Evolutionary conservation across 2,113 vertebrate genomes (phyloP), one percentile per base, ranked within the genome.

Genomic region (Hydrochoerus hydrochaeris): DNA sequence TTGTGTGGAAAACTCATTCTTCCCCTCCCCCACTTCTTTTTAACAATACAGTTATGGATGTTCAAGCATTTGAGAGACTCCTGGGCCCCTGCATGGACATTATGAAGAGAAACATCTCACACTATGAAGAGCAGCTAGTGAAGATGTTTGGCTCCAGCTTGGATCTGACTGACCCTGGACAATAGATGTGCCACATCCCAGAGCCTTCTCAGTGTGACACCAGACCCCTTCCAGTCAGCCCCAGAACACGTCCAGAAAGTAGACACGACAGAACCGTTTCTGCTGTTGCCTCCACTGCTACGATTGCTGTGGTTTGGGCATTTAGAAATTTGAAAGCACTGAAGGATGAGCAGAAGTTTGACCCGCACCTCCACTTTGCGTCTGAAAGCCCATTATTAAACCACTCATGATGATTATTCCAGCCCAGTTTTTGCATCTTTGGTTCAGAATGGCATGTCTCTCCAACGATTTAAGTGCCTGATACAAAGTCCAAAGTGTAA

Each of bases 31-130:
- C 20, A 20, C n/a, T 73, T 94, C 88, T 98, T 96, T 98, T 96
- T 96, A 67, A 98, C 77, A 87, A 96, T 98, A 84, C 98, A 99
- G 99, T 99, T 97, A 99, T 99, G 99, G 99, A 99, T 98, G 98
- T 99, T 78, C 99, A 99, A 98, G 99, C 99, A 0, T 99, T 99
- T 93, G 99, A 99, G 98, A 99, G 99, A 96, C 99, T 99, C 97
- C 99, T 99, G 98, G 99, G 99, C 95, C 99, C 99, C 97, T 99
- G 99, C 98, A 99, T 99, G 99, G 99, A 99, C 99, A 99, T 99
- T 99, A 99, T 99, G 99, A 99, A 99, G 99, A 99, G 99, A 98
- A 99, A 99, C 98, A 99, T 99, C 98, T 98, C 99, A 62, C 99
- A 99, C 98, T 99, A 99, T 1, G 99, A 99, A 97, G 99, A 99